Evolutionary conservation across 1,140 invertebrate genomes (phyloP).

Genomic region (Trichogramma pretiosum): DNA sequence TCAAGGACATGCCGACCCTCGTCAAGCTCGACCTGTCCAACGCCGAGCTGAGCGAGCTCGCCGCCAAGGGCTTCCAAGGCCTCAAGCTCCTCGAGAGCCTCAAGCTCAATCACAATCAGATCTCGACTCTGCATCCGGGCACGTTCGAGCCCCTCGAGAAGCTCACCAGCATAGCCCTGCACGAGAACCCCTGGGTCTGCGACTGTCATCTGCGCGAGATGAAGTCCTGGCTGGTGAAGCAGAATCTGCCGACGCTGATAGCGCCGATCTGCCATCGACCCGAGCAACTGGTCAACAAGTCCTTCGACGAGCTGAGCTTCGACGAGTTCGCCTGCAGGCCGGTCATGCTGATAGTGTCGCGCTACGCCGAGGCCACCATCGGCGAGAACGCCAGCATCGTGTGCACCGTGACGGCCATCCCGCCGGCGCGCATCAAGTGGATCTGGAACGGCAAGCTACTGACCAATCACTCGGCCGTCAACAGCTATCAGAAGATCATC

Average conservation of each 20-base stretch:
- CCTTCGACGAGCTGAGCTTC: conserved; percentile 64
- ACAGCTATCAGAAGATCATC: conserved; percentile 69
- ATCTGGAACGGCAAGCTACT: conserved; percentile 76
- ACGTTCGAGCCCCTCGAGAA: conserved; percentile 65
- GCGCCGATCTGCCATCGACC: conserved; percentile 68
- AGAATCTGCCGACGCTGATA: conserved; percentile 72
- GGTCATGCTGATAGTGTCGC: conserved; percentile 64
- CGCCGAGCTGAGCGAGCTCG: conserved; percentile 68
- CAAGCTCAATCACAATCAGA: conserved; percentile 71
- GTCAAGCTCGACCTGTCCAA: conserved; percentile 78
- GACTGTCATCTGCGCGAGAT: conserved; percentile 75
- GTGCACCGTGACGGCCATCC: conserved; percentile 70
- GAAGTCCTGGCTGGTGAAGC: conserved; percentile 73
- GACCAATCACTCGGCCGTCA: conserved; percentile 69
- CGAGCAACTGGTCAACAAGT: conserved; percentile 54
- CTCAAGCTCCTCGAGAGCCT: conserved; percentile 69
- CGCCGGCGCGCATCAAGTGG: conserved; percentile 76
- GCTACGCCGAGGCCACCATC: conserved; percentile 65
- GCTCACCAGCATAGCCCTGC: conserved; percentile 74
- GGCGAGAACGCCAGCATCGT: conserved; percentile 78
- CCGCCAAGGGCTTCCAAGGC: conserved; percentile 67
- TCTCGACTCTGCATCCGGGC: conserved; percentile 60
- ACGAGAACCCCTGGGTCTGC: conserved; percentile 87
- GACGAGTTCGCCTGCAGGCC: conserved; percentile 85
- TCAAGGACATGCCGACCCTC: conserved; percentile 62